Evolutionary conservation across 2,888 invertebrate species (phyloP).

Genomic region (Sarcophaga rosellei): DNA sequence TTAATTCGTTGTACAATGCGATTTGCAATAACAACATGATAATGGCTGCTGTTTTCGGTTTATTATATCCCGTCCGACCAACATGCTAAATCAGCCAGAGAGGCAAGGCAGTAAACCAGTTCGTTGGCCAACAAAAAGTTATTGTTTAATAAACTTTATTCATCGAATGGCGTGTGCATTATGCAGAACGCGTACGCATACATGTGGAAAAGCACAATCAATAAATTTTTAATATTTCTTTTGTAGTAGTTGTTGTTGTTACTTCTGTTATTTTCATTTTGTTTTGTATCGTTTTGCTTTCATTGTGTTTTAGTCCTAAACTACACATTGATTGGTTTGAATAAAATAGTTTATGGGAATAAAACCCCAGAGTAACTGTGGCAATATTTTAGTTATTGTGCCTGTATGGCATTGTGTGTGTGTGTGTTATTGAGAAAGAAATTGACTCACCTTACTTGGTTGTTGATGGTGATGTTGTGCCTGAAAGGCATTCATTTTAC

Average conservation of each 20-base stretch:
- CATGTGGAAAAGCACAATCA: not conserved
- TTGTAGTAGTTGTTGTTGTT: not conserved
- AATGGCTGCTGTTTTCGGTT: constrained; percentile 34
- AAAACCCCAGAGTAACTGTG: not conserved
- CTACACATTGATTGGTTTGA: not conserved
- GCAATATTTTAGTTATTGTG: constrained; percentile 52
- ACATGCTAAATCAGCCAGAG: not conserved
- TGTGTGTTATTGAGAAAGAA: not conserved
- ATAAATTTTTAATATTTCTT: constrained; percentile 21
- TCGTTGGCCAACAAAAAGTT: constrained; percentile 12
- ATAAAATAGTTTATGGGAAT: constrained; percentile 1
- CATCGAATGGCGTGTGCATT: not conserved
- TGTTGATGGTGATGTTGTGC: constrained; percentile 72
- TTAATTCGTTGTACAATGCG: constrained; percentile 21
- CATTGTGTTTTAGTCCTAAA: constrained; percentile 46
- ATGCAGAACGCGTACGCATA: not conserved
- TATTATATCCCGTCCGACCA: constrained; percentile 20
- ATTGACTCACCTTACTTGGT: constrained; percentile 76
- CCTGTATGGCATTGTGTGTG: not conserved
- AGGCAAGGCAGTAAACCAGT: not conserved
- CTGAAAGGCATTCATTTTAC: constrained; percentile 79
- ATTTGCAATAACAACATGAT: constrained; percentile 37
- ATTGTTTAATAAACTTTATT: constrained; percentile 40
- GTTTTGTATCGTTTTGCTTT: constrained; percentile 24
- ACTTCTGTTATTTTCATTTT: not conserved